Evolutionary conservation across 2,797 vertebrate genomes (phyloP).

Genomic region (Buphagus erythrorhynchus): DNA sequence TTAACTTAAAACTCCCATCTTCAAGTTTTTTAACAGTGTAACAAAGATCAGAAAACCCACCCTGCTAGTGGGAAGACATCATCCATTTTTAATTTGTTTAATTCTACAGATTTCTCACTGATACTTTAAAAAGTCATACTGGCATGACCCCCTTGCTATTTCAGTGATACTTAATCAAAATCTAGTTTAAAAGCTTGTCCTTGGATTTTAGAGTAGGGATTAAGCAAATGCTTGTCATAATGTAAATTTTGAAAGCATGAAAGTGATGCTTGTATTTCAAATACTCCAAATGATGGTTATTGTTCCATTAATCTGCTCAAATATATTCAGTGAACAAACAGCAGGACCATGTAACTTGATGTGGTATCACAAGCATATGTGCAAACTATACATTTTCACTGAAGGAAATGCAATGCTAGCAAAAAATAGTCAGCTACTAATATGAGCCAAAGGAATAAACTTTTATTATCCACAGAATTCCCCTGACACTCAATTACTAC

Average conservation of each 20-base stretch:
- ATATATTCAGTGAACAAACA: neutral
- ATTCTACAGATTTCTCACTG: neutral
- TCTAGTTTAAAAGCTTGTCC: neutral
- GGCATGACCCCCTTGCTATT: neutral
- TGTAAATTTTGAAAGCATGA: neutral
- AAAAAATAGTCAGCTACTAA: neutral
- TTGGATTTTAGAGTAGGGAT: neutral
- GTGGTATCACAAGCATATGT: neutral
- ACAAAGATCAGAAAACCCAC: neutral
- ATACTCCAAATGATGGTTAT: neutral
- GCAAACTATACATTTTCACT: neutral
- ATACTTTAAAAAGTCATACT: neutral
- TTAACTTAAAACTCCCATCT: neutral
- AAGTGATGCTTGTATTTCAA: neutral
- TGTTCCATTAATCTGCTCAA: neutral
- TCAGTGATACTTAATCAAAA: neutral
- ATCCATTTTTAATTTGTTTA: neutral
- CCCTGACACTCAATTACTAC: neutral
- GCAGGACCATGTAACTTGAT: neutral
- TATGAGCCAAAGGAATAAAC: neutral
- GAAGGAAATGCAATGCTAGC: constrained; percentile 6
- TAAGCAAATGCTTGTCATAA: neutral
- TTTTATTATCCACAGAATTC: neutral
- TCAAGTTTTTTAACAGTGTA: neutral
- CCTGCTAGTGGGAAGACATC: neutral